Evolutionary conservation across 2,888 invertebrate genomes (phyloP).

Genomic region (Eupithecia subumbrata): DNA sequence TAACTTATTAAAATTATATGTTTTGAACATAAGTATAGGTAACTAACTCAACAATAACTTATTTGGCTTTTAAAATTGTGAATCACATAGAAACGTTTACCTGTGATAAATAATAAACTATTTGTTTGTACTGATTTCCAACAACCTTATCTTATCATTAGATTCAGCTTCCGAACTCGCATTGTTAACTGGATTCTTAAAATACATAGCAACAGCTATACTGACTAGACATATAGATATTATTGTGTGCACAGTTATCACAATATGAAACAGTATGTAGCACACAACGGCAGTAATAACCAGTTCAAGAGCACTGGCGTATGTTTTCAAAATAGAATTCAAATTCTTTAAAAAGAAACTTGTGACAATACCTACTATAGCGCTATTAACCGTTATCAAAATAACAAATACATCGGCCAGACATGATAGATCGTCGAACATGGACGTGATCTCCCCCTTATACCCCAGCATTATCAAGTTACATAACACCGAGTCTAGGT

Average conservation of each 20-base stretch:
- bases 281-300: slow-evolving; percentile 95
- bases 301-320: slow-evolving; percentile 96
- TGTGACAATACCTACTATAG: slow-evolving; percentile 95
- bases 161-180: slow-evolving; percentile 39
- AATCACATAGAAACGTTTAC: slow-evolving; percentile 11
- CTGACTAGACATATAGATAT: slow-evolving; percentile 92
- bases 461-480: slow-evolving; percentile 89
- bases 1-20: background rate
- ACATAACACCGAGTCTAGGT: slow-evolving; percentile 96
- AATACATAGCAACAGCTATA: slow-evolving; percentile 93
- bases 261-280: slow-evolving; percentile 92
- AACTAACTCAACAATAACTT: slow-evolving; percentile 13
- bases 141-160: slow-evolving; percentile 63
- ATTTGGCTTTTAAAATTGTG: slow-evolving; percentile 23
- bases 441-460: slow-evolving; percentile 86
- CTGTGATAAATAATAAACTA: slow-evolving; percentile 14
- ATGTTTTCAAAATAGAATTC: slow-evolving; percentile 97
- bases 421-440: slow-evolving; percentile 84
- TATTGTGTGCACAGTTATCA: slow-evolving; percentile 92
- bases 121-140: slow-evolving; percentile 56
- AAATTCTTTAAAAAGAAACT: slow-evolving; percentile 96
- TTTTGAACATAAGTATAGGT: slow-evolving; percentile 17
- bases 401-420: slow-evolving; percentile 89
- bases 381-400: slow-evolving; percentile 93
- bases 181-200: slow-evolving; percentile 93